Percentiles rank a stretch among this genome's conserved stretches.
These are phyloP conservation scores for Henricia sp. DNA, from an alignment of 53 echinoderm and acorn worm species.

Conservation along the genomic window DNA sequence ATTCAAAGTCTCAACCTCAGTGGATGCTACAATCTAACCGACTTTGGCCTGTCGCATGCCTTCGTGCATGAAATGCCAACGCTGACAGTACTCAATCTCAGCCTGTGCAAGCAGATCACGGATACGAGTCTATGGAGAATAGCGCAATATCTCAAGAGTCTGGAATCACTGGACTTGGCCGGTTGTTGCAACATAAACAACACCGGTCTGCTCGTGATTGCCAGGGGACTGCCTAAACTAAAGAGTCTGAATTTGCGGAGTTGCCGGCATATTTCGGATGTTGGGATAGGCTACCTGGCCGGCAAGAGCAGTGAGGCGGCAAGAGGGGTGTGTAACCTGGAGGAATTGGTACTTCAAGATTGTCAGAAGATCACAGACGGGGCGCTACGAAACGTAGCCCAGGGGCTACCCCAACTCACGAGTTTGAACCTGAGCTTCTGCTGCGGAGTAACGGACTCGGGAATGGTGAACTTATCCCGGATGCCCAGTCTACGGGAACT, in stretches of 20 bases:
- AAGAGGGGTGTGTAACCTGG: conserved; percentile 80
- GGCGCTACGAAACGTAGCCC: conserved; percentile 87
- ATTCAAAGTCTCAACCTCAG: conserved; percentile 97
- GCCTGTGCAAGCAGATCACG: conserved; percentile 99
- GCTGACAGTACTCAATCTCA: conserved; percentile 95
- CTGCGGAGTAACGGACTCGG: conserved; percentile 93
- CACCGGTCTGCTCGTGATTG: conserved; percentile 88
- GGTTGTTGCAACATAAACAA: conserved; percentile 98
- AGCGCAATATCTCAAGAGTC: conserved; percentile 88
- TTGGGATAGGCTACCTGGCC: conserved; percentile 86
- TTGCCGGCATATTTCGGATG: conserved; percentile 91
- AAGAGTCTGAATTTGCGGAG: conserved; percentile 93
- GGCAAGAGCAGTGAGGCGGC: conserved; percentile 71
- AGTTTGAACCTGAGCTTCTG: conserved; percentile 91
- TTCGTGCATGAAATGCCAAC: conserved; percentile 89
- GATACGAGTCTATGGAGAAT: conserved; percentile 94
- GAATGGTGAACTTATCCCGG: conserved; percentile 92
- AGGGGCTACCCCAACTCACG: conserved; percentile 79
- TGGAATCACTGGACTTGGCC: conserved; percentile 90
- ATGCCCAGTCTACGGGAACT: conserved; percentile 96
- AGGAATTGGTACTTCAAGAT: conserved; percentile 91
- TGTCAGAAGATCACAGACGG: conserved; percentile 96
- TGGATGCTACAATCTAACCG: conserved; percentile 99
- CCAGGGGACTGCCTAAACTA: conserved; percentile 87
- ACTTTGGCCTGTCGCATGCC: conserved; percentile 92